Evolutionary conservation across 2,797 vertebrate genomes (phyloP).

Genomic region (Oreochromis mossambicus): DNA sequence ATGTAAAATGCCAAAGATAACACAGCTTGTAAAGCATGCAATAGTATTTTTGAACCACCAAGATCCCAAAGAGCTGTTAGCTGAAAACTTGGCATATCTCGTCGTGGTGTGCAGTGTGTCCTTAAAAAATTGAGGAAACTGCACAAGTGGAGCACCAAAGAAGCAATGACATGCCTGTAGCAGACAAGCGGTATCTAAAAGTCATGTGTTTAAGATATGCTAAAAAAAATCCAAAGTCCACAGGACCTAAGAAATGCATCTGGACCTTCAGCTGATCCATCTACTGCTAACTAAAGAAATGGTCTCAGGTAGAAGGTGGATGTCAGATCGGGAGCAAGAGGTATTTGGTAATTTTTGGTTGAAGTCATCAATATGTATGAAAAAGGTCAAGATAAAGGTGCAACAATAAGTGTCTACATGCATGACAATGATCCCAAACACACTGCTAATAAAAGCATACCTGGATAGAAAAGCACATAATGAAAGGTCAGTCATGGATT

Average conservation of each 20-base stretch:
- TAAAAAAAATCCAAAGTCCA: background rate
- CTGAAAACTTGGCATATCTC: background rate
- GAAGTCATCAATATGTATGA: background rate
- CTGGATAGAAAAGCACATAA: background rate
- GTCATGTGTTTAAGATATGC: background rate
- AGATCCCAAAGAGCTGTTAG: background rate
- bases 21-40: background rate
- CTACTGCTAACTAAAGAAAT: background rate
- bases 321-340: background rate
- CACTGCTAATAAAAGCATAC: background rate
- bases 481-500: background rate
- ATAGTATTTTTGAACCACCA: background rate
- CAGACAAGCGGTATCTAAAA: background rate
- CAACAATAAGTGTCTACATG: background rate
- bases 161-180: background rate
- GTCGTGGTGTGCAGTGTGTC: background rate
- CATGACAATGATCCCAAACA: background rate
- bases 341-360: background rate
- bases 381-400: background rate
- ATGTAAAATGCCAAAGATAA: background rate
- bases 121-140: background rate
- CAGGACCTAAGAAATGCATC: background rate
- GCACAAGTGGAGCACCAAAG: background rate
- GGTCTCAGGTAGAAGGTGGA: background rate
- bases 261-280: background rate